Conservation (phyloP, 2,797 vertebrate genomes). For the Cossypha caffra region DNA sequence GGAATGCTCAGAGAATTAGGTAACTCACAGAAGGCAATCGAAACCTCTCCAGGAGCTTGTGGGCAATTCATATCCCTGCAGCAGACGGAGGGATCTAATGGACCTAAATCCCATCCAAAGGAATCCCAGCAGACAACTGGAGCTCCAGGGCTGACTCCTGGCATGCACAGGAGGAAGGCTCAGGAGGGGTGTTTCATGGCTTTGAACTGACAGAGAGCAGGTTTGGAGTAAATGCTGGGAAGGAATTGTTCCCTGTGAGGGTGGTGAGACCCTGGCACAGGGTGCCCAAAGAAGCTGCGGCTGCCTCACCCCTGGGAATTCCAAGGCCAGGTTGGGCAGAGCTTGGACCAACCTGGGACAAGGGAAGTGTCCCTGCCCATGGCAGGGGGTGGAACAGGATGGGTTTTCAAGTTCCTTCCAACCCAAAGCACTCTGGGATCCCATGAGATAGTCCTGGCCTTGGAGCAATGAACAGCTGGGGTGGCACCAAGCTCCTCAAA, state of each 20-base stretch:
- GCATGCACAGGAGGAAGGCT: neutral
- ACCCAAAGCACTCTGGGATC: neutral
- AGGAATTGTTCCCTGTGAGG: neutral
- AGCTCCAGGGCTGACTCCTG: neutral
- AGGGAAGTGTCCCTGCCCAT: neutral
- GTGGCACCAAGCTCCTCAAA: rapidly evolving
- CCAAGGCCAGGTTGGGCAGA: rapidly evolving
- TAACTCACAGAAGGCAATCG: neutral
- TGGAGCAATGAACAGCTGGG: neutral
- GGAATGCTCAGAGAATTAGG: neutral
- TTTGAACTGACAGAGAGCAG: neutral
- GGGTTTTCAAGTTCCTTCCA: neutral
- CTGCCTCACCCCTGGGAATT: neutral
- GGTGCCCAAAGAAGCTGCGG: neutral
- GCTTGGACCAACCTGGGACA: rapidly evolving
- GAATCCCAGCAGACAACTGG: neutral
- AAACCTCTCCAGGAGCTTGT: neutral
- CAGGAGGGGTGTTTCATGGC: neutral
- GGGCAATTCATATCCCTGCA: neutral
- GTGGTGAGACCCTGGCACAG: neutral
- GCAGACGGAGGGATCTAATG: rapidly evolving
- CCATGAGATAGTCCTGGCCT: rapidly evolving
- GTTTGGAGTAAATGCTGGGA: neutral
- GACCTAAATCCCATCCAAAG: neutral
- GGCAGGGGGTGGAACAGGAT: neutral